Evolutionary conservation across 2,113 vertebrate species (phyloP).

Genomic region (Strix uralensis): DNA sequence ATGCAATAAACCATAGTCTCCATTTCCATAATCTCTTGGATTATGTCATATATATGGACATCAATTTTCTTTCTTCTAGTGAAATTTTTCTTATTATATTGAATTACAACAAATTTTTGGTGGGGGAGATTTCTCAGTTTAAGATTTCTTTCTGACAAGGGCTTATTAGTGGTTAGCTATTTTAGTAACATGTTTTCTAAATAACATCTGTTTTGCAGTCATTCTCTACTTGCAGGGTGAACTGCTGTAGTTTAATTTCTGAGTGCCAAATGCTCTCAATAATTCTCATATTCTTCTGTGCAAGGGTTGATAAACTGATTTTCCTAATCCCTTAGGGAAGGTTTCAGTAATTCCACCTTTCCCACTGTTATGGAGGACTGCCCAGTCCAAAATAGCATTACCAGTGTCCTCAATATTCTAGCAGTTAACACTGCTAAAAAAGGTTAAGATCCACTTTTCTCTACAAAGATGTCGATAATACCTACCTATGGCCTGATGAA

Average conservation of each 20-base stretch:
- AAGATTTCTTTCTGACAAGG: conserved; percentile 36
- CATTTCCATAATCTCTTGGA: background rate
- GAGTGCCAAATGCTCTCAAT: conserved; percentile 64
- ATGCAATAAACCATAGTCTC: background rate
- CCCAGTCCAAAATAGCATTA: background rate
- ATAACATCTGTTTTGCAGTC: conserved; percentile 60
- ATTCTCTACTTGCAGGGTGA: conserved; percentile 52
- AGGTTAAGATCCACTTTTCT: background rate
- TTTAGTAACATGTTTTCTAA: conserved; percentile 58
- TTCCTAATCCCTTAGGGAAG: background rate
- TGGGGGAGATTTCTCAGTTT: background rate
- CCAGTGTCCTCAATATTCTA: background rate
- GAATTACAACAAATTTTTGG: background rate
- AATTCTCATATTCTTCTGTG: conserved; percentile 31
- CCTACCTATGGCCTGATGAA: background rate
- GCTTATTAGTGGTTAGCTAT: conserved; percentile 57
- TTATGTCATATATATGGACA: background rate
- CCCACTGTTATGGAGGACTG: background rate
- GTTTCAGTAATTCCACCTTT: background rate
- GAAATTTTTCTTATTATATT: background rate
- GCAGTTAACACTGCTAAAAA: background rate
- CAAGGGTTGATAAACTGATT: conserved; percentile 9
- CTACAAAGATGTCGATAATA: background rate
- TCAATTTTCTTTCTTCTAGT: conserved; percentile 19
- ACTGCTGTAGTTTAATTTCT: conserved; percentile 62